Percentiles rank a stretch among this genome's conserved stretches.
phyloP scores from a whole-genome alignment of 2,888 invertebrate genomes.

The Colostygia pectinataria region DNA sequence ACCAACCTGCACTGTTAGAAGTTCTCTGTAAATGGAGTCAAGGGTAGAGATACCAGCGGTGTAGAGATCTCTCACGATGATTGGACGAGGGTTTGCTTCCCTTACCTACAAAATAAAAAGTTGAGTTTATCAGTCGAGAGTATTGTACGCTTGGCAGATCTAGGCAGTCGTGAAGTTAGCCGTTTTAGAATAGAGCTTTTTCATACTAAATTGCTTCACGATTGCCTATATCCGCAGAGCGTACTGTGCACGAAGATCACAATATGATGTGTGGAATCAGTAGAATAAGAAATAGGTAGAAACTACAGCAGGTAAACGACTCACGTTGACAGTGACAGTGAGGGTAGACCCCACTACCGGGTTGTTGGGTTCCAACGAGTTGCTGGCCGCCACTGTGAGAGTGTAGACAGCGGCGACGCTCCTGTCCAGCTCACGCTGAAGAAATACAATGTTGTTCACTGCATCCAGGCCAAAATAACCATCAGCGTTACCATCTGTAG shows the following conservation, averaged over 20 bases:
- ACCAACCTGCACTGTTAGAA: slow-evolving; percentile 74
- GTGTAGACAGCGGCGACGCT: slow-evolving; percentile 56
- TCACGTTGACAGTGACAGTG: slow-evolving; percentile 71
- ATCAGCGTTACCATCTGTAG: slow-evolving; percentile 57
- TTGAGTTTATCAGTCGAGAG: too few species aligned
- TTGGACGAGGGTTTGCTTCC: slow-evolving; percentile 84
- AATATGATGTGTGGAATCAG: too few species aligned
- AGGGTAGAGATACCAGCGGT: slow-evolving; percentile 77
- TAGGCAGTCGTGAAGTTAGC: too few species aligned
- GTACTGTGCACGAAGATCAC: too few species aligned
- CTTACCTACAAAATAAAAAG: too few species aligned
- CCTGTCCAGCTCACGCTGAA: slow-evolving; percentile 70
- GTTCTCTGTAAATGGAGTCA: slow-evolving; percentile 67
- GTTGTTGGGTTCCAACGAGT: slow-evolving; percentile 48
- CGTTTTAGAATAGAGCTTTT: too few species aligned
- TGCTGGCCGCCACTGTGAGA: slow-evolving; percentile 77
- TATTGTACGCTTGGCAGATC: too few species aligned
- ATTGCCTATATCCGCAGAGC: too few species aligned
- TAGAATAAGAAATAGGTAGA: too few species aligned
- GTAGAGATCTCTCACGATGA: slow-evolving; percentile 72
- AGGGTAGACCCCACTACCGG: slow-evolving; percentile 55
- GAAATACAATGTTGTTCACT: slow-evolving; percentile 54
- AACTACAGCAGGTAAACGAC: slow-evolving; percentile 24
- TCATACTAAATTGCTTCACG: too few species aligned
- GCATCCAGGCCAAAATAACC: slow-evolving; percentile 63